These are phyloP conservation scores for Chironomus riparius DNA, from an alignment of 2,888 invertebrate genomes.

Conservation along the genomic window DNA sequence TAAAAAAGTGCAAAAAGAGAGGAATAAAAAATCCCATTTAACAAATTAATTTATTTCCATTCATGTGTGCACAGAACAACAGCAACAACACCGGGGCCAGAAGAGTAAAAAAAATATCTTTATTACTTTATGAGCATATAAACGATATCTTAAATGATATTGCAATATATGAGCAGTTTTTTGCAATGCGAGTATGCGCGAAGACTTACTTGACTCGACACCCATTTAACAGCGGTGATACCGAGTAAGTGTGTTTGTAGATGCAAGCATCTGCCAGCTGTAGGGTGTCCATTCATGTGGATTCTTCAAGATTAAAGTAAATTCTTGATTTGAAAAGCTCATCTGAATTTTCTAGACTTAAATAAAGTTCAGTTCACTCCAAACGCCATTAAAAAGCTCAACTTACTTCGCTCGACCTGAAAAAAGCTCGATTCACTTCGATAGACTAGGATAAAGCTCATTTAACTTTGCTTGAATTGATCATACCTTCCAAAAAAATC, in stretches of 20 bases:
- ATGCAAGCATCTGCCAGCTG: neutral
- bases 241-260: no score
- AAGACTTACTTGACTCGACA: neutral
- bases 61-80: neutral
- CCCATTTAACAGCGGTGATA: neutral
- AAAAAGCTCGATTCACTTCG: no score
- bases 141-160: slow-evolving; percentile 16
- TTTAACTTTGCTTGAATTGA: no score
- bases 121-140: slow-evolving; percentile 17
- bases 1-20: neutral
- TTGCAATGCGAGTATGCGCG: neutral
- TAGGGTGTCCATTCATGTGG: no score
- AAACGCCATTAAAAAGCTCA: no score
- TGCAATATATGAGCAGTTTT: neutral
- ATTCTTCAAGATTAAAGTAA: no score
- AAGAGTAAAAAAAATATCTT: neutral
- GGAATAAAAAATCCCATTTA: neutral
- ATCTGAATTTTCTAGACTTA: no score
- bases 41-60: slow-evolving; percentile 20
- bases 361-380: no score
- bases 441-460: no score
- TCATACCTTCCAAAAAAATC: no score
- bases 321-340: no score
- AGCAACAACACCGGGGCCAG: neutral
- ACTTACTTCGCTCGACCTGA: no score